These are phyloP conservation scores for Ailurus styani DNA, from an alignment of 2,113 vertebrate genomes.

Conservation along the genomic window DNA sequence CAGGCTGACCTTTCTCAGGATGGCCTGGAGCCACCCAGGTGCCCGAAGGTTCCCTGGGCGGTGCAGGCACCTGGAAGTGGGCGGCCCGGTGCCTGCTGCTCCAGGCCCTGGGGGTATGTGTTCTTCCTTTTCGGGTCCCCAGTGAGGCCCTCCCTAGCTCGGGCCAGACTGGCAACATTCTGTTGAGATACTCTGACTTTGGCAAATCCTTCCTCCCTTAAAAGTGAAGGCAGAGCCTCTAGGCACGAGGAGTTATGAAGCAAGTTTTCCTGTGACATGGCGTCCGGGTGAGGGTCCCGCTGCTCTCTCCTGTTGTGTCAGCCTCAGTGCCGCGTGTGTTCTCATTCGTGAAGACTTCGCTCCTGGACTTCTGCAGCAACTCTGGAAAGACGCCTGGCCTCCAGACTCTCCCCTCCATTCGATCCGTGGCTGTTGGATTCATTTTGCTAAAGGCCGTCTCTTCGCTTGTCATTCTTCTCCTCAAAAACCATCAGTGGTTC, in stretches of 20 bases:
- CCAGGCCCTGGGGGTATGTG: background rate
- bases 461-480: background rate
- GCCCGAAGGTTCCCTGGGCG: background rate
- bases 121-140: background rate
- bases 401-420: background rate
- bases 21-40: background rate
- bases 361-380: background rate
- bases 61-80: background rate
- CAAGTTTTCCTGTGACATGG: too few species aligned
- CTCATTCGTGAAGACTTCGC: background rate
- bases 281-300: background rate
- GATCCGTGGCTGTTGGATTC: background rate
- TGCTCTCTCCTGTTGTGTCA: background rate
- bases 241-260: background rate
- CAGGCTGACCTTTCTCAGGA: slow-evolving; percentile 43
- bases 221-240: background rate
- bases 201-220: background rate
- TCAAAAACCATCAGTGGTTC: background rate
- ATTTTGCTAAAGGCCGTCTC: background rate
- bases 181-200: background rate
- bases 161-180: background rate
- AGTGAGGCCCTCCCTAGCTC: background rate
- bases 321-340: background rate
- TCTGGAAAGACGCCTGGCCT: background rate
- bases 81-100: rapidly evolving